phyloP scores from a whole-genome alignment of 2,113 vertebrate species.

The Anas platyrhynchos region DNA sequence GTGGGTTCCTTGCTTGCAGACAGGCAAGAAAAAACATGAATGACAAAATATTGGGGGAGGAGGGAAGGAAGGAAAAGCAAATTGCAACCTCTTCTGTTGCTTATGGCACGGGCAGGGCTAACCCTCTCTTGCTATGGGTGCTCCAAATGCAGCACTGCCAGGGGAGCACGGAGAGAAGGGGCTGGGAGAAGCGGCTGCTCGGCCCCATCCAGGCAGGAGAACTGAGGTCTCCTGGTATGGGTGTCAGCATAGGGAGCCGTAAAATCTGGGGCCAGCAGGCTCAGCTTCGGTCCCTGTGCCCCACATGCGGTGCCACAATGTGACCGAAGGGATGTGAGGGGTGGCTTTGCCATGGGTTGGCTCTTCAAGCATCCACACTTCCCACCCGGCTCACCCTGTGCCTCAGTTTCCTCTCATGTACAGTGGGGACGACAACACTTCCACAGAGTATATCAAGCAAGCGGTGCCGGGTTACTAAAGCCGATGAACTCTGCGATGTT shows the following conservation, averaged over 20 bases:
- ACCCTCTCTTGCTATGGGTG: background rate
- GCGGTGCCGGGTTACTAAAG: rapidly evolving
- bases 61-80: background rate
- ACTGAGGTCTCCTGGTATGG: background rate
- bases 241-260: rapidly evolving
- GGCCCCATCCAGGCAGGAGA: rapidly evolving
- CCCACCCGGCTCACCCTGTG: background rate
- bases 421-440: rapidly evolving
- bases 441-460: background rate
- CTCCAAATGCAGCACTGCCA: rapidly evolving
- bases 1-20: background rate
- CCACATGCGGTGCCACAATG: rapidly evolving
- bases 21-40: background rate
- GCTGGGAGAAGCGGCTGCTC: background rate
- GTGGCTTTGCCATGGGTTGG: rapidly evolving
- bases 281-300: background rate
- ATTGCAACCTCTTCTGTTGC: background rate
- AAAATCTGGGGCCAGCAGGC: rapidly evolving
- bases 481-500: rapidly evolving
- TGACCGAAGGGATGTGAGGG: rapidly evolving
- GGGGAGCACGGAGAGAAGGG: background rate
- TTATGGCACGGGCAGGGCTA: rapidly evolving
- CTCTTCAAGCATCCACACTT: background rate
- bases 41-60: background rate
- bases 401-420: background rate